Percentiles rank a stretch among this genome's conserved stretches.
These are phyloP conservation scores for Anadara kagoshimensis DNA, from an alignment of 1,140 invertebrate species.

Conservation along the genomic window DNA sequence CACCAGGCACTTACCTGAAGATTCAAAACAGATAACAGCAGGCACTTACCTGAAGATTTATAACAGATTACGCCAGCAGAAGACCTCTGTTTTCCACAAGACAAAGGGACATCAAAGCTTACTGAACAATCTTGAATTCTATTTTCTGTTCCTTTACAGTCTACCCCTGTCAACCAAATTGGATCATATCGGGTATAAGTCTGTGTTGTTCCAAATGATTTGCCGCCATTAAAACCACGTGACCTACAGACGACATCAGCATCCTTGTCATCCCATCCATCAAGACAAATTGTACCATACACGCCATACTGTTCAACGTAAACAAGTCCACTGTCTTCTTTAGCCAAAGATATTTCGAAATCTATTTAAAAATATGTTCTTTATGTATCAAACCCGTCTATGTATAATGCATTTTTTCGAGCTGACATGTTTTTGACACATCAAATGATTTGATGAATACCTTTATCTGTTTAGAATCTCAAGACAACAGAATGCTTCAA, in stretches of 20 bases:
- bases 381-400: too few relatives aligned
- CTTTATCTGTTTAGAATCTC: too few relatives aligned
- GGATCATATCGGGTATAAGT: slow-evolving; percentile 11
- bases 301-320: slow-evolving; percentile 82
- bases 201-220: slow-evolving; percentile 36
- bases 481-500: too few relatives aligned
- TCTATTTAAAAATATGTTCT: slow-evolving; percentile 45
- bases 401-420: too few relatives aligned
- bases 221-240: slow-evolving; percentile 75
- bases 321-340: slow-evolving; percentile 76
- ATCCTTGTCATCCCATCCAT: slow-evolving; percentile 82
- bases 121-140: slow-evolving; percentile 43
- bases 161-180: slow-evolving; percentile 27
- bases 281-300: slow-evolving; percentile 85
- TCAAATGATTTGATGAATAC: too few relatives aligned
- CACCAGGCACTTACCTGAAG: too few relatives aligned
- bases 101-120: slow-evolving; percentile 24
- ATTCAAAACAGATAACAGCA: too few relatives aligned
- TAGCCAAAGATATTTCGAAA: slow-evolving; percentile 41
- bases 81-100: slow-evolving; percentile 43
- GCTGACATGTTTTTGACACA: too few relatives aligned
- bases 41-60: slow-evolving; percentile 42
- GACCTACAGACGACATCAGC: slow-evolving; percentile 83
- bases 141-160: slow-evolving; percentile 42
- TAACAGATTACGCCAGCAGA: slow-evolving; percentile 62